Evolutionary conservation across 2,888 invertebrate genomes (phyloP), one percentile per base, ranked within the genome.

Genomic region (Torymus texanus): DNA sequence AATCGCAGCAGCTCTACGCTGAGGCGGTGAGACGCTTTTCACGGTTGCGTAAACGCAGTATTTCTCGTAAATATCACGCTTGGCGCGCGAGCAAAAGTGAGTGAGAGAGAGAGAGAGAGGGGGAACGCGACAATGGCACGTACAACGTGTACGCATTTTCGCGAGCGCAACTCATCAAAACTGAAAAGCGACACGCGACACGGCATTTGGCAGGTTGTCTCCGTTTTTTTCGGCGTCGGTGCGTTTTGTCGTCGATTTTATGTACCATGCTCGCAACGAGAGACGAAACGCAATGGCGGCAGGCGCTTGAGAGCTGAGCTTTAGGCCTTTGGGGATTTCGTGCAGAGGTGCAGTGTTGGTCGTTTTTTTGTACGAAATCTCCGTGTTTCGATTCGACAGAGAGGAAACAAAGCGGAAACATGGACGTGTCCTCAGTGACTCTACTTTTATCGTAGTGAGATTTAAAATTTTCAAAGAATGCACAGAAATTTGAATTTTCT

Each of bases 1-100:
- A 29, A 29, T 29, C 29, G 5, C 29, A 29, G 29, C 29, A 29
- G 29, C 29, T 3, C 29, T 0, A 51, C 21, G 21, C 53, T 5
- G 72, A 24, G 62, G 8, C 24, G 51, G 14, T 51, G n/a, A 18
- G 51, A 21, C 51, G 18, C 29, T 59, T 59, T 16, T 2, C n/a
- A 29, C 21, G 59, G 50, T 24, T 18, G 62, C 55, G 68, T 68
- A 75, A 63, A 67, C 62, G 70, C n/a, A 29, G 53, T 62, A 55
- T 70, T 55, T 21, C 62, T 56, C 70, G 63, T 70, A 76, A 70
- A 76, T 76, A 70, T 70, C 70, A 50, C 56, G 62, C 53, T 56
- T 11, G 16, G 53, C 18, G 75, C 0, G 29, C 29, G 29, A 29
- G 29, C 29, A 29, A 29, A 3, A 29, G 29, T 5, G 29, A 16